Conservation (phyloP, 2,888 invertebrate species). For the Beris chalybata region DNA sequence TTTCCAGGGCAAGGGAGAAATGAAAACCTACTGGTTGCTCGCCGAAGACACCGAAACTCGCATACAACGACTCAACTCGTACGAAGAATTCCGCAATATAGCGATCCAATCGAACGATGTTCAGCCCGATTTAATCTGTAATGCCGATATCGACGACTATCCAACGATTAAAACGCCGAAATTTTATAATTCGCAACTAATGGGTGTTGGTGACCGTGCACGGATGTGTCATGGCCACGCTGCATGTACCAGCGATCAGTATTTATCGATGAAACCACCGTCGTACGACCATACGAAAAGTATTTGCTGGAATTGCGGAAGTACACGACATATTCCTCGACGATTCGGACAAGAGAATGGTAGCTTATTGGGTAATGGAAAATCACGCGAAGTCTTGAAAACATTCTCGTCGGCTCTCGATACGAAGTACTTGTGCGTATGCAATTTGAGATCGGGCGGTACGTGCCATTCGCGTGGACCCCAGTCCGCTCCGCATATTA, state of each 20-base stretch:
- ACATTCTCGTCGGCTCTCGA: slow-evolving; percentile 15
- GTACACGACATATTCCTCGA: slow-evolving; percentile 2
- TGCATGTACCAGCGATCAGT: slow-evolving; percentile 10
- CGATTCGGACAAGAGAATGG: slow-evolving; percentile 5
- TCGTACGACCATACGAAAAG: slow-evolving; percentile 21
- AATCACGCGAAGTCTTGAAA: slow-evolving; percentile 12
- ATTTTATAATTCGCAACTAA: background rate
- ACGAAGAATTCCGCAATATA: background rate
- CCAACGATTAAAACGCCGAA: slow-evolving; percentile 20
- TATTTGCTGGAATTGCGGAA: slow-evolving; percentile 25
- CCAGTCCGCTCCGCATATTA: slow-evolving; percentile 52
- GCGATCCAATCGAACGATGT: slow-evolving; percentile 40
- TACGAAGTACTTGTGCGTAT: slow-evolving; percentile 47
- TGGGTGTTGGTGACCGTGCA: background rate
- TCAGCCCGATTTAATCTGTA: slow-evolving; percentile 51
- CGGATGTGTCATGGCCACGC: background rate
- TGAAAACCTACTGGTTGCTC: slow-evolving; percentile 73
- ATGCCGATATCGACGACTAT: slow-evolving; percentile 44
- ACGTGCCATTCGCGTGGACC: slow-evolving; percentile 45
- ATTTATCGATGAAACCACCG: slow-evolving; percentile 5
- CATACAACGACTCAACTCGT: slow-evolving; percentile 29
- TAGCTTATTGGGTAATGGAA: slow-evolving; percentile 5
- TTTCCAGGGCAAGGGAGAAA: slow-evolving; percentile 72
- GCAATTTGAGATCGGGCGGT: slow-evolving; percentile 47
- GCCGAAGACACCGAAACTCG: slow-evolving; percentile 59